These are phyloP conservation scores for Brienomyrus longianalis DNA, from an alignment of 2,113 vertebrate species.

Conservation along the genomic window DNA sequence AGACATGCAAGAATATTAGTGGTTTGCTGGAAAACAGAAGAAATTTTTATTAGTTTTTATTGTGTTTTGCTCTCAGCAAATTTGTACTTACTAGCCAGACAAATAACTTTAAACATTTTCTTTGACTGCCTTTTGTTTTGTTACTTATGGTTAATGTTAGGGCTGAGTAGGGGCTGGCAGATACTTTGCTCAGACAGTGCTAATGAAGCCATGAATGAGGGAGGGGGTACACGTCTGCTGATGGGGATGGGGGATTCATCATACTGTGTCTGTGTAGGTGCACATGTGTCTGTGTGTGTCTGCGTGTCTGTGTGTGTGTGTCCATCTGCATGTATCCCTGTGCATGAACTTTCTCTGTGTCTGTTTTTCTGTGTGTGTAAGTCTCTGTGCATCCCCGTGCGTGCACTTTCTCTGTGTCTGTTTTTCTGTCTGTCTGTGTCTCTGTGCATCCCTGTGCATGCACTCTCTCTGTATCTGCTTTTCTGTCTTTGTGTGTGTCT, in stretches of 20 bases:
- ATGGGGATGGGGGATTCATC: not conserved
- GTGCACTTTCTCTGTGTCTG: no score
- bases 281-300: not conserved
- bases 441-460: not conserved
- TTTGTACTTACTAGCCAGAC: not conserved
- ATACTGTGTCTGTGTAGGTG: not conserved
- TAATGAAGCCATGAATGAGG: conserved; percentile 2
- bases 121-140: not conserved
- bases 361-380: not conserved
- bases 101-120: not conserved
- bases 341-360: no score
- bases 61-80: not conserved
- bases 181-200: not conserved
- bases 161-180: not conserved
- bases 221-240: not conserved
- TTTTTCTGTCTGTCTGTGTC: no score
- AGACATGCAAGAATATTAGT: not conserved
- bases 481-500: not conserved
- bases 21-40: not conserved
- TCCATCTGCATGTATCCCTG: no score
- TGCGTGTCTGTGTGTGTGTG: no score
- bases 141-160: no score
- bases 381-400: not conserved
- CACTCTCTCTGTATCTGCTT: not conserved
- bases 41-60: not conserved